Percentiles rank a stretch among this genome's conserved stretches.
These are phyloP conservation scores for Acleris sparsana DNA, from an alignment of 2,888 invertebrate genomes.

Conservation along the genomic window DNA sequence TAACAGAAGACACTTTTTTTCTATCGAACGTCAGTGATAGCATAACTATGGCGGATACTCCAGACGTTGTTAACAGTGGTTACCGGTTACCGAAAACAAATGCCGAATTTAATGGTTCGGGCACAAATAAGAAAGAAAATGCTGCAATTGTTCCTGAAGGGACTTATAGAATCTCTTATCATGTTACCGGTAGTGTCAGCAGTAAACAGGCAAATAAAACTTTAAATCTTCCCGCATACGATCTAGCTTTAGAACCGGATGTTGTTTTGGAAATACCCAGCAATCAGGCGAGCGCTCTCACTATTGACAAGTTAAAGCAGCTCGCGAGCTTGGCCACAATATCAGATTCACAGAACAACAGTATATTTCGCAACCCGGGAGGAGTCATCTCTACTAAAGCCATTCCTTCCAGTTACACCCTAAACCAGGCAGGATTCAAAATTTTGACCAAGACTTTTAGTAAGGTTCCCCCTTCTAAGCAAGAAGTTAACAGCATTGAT, in stretches of 20 bases:
- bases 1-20: constrained; percentile 44
- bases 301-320: constrained; percentile 78
- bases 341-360: constrained; percentile 78
- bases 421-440: constrained; percentile 86
- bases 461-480: constrained; percentile 79
- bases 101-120: constrained; percentile 55
- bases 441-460: constrained; percentile 86
- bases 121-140: constrained; percentile 43
- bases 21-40: constrained; percentile 52
- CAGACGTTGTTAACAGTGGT: constrained; percentile 49
- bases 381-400: constrained; percentile 85
- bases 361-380: constrained; percentile 75
- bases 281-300: constrained; percentile 68
- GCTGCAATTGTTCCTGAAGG: constrained; percentile 66
- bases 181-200: constrained; percentile 78
- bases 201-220: constrained; percentile 78
- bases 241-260: constrained; percentile 73
- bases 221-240: constrained; percentile 70
- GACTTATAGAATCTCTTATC: constrained; percentile 76
- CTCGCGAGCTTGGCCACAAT: constrained; percentile 83
- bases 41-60: constrained; percentile 46
- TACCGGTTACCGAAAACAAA: constrained; percentile 72
- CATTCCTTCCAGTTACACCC: constrained; percentile 83
- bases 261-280: constrained; percentile 74
- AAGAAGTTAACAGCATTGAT: constrained; percentile 70